phyloP scores from a whole-genome alignment of 2,113 vertebrate genomes.

The human (Homo sapiens) region DNA sequence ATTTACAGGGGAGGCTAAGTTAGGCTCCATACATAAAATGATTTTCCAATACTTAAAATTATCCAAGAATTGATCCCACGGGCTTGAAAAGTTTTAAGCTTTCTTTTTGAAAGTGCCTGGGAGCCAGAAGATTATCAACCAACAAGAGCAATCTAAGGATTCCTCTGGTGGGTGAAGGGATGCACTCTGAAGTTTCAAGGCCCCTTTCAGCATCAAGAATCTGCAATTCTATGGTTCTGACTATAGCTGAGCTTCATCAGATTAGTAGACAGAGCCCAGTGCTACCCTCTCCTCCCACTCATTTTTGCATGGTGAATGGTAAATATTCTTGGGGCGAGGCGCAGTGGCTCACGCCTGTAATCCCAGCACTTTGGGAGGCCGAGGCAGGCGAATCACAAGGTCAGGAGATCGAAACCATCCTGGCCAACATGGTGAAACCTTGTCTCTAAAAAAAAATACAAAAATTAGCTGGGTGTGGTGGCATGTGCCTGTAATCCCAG shows the following conservation, averaged over 20 bases:
- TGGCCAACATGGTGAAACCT: no score
- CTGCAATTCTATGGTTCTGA: not conserved
- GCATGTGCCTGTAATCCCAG: no score
- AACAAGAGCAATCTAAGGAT: not conserved
- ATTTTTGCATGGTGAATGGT: not conserved
- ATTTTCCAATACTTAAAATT: not conserved
- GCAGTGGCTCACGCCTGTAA: no score
- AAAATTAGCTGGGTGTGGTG: no score
- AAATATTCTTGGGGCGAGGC: not conserved
- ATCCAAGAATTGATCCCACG: not conserved
- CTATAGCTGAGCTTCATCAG: not conserved
- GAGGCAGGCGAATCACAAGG: no score
- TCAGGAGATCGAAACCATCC: no score
- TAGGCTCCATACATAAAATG: not conserved
- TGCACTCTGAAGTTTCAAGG: not conserved
- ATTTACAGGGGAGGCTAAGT: not conserved
- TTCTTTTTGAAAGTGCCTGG: not conserved
- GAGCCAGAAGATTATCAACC: not conserved
- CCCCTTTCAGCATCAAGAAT: not conserved
- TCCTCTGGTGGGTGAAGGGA: not conserved
- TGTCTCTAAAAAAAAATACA: no score
- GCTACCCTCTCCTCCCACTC: not conserved
- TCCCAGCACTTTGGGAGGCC: no score
- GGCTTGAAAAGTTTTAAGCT: not conserved
- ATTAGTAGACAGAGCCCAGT: not conserved